Conservation (phyloP, 2,113 vertebrate species). For the Rissa tridactyla region DNA sequence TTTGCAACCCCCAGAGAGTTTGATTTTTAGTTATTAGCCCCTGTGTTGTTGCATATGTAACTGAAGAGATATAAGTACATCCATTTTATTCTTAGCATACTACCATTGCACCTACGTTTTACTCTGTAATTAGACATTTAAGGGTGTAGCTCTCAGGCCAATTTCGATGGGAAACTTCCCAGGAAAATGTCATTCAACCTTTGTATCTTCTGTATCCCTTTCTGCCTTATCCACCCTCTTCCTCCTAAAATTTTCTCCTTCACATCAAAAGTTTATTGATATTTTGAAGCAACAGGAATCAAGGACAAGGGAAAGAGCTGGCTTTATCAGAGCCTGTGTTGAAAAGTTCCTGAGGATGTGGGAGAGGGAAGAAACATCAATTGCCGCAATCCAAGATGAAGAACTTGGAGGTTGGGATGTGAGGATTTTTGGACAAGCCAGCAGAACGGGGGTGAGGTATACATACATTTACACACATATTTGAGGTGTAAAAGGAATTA, state of each 20-base stretch:
- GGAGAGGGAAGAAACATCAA: not conserved
- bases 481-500: not conserved
- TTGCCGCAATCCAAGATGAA: not conserved
- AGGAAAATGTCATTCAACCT: slow-evolving; percentile 2
- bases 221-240: not conserved
- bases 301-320: not conserved
- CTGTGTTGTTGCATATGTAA: not conserved
- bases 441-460: not conserved
- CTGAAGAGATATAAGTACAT: not conserved
- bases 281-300: slow-evolving; percentile 1
- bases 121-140: not conserved
- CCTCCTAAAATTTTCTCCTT: not conserved
- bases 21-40: not conserved
- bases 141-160: not conserved
- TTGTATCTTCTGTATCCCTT: not conserved
- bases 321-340: not conserved
- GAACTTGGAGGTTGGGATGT: not conserved
- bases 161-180: not conserved
- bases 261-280: not conserved
- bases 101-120: not conserved
- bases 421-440: not conserved
- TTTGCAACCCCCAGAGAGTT: not conserved
- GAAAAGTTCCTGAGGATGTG: not conserved
- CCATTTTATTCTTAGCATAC: not conserved
- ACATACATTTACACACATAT: not conserved